Evolutionary conservation across 2,797 vertebrate species (phyloP).

Genomic region (Megaceryle alcyon): DNA sequence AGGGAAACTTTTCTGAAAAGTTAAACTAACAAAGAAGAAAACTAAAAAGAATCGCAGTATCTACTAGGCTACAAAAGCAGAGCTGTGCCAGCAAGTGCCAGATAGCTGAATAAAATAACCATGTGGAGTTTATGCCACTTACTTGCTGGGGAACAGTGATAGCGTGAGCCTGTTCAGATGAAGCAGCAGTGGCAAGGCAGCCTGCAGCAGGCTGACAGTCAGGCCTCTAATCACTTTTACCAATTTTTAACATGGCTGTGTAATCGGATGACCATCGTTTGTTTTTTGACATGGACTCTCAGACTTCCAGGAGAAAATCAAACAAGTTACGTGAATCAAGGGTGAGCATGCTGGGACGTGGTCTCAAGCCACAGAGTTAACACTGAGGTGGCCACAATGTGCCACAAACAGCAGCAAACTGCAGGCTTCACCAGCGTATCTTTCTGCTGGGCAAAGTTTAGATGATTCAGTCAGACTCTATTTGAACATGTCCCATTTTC

Average conservation of each 20-base stretch:
- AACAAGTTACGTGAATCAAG: neutral
- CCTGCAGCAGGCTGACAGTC: neutral
- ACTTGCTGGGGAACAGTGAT: neutral
- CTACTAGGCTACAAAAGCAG: constrained; percentile 65
- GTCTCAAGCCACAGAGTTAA: neutral
- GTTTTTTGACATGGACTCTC: neutral
- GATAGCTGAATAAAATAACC: neutral
- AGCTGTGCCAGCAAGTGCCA: constrained; percentile 57
- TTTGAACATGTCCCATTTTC: neutral
- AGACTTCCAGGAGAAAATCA: neutral
- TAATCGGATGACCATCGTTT: neutral
- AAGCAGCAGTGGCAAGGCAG: neutral
- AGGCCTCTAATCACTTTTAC: neutral
- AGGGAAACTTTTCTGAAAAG: neutral
- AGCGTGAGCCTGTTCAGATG: neutral
- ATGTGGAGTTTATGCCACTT: neutral
- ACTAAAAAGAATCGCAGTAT: neutral
- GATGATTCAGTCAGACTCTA: neutral
- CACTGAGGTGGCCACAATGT: neutral
- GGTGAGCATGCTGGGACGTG: neutral
- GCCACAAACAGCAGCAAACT: neutral
- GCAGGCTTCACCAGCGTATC: neutral
- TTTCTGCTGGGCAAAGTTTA: neutral
- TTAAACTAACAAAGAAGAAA: constrained; percentile 3
- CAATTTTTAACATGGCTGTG: neutral